Conservation (phyloP, 2,888 invertebrate genomes). For the Lasiommata megera region DNA sequence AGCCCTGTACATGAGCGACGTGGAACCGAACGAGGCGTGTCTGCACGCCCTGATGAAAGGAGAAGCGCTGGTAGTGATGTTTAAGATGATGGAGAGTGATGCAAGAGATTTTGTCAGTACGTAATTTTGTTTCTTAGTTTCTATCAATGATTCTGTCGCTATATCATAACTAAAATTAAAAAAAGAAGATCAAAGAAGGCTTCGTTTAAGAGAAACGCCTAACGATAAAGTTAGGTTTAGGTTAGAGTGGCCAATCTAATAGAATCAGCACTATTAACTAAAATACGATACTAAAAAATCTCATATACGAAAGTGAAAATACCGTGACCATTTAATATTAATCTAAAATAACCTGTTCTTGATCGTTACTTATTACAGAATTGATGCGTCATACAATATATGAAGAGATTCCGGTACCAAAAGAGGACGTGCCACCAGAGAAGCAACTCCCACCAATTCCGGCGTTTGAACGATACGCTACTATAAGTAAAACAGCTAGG, state of each 20-base stretch:
- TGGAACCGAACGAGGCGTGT: conserved; percentile 70
- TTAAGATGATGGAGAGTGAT: conserved; percentile 66
- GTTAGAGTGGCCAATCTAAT: too few relatives aligned
- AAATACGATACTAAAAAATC: too few relatives aligned
- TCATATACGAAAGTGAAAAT: too few relatives aligned
- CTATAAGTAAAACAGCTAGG: conserved; percentile 61
- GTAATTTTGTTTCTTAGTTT: too few relatives aligned
- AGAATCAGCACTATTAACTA: too few relatives aligned
- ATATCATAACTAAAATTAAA: too few relatives aligned
- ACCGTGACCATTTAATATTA: too few relatives aligned
- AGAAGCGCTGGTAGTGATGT: conserved; percentile 59
- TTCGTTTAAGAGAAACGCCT: too few relatives aligned
- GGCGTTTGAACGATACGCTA: conserved; percentile 66
- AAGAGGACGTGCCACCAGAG: conserved; percentile 66
- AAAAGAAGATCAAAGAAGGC: too few relatives aligned
- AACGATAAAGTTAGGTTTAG: too few relatives aligned
- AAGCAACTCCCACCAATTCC: conserved; percentile 65
- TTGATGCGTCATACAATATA: conserved; percentile 61
- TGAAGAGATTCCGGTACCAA: conserved; percentile 66
- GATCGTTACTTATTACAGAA: conserved; percentile 41
- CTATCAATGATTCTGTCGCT: too few relatives aligned
- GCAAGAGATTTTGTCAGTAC: conserved; percentile 61
- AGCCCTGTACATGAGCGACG: conserved; percentile 70
- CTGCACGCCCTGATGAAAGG: conserved; percentile 55
- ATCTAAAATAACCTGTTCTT: too few relatives aligned